Evolutionary conservation across 2,797 vertebrate species (phyloP).

Genomic region (Phalanger gymnotis): DNA sequence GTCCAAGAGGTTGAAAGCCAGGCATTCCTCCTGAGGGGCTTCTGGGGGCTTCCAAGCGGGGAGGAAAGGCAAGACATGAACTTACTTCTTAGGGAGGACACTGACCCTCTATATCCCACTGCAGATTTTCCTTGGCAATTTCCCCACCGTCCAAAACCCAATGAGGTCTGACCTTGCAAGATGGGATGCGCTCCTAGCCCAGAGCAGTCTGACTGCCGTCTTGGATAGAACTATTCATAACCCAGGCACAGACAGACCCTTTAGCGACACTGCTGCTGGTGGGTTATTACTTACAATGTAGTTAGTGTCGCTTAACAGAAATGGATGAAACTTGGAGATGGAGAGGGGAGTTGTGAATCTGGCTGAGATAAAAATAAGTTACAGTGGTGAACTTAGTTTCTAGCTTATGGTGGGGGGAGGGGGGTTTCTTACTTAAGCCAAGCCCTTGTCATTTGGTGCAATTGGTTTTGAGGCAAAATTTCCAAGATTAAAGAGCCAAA

Average conservation of each 20-base stretch:
- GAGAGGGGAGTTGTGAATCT: constrained; percentile 63
- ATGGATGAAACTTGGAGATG: constrained; percentile 54
- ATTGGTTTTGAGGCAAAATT: constrained; percentile 46
- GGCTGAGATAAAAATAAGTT: constrained; percentile 63
- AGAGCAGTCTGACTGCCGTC: constrained; percentile 47
- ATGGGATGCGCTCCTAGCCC: constrained; percentile 71
- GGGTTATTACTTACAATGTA: constrained; percentile 77
- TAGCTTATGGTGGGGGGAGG: not conserved
- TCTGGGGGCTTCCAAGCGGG: not conserved
- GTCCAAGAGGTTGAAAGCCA: constrained; percentile 22
- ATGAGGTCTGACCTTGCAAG: constrained; percentile 72
- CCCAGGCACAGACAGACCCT: constrained; percentile 65
- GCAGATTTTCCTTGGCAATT: constrained; percentile 60
- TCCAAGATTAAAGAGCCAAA: constrained; percentile 57
- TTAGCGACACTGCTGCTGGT: constrained; percentile 69
- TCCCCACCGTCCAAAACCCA: constrained; percentile 56
- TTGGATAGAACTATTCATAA: constrained; percentile 69
- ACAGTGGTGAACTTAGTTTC: not conserved
- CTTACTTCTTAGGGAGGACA: not conserved
- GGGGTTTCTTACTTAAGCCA: not conserved
- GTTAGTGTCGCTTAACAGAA: constrained; percentile 75
- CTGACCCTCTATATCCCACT: not conserved
- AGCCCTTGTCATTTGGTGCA: not conserved
- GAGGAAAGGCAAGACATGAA: not conserved
- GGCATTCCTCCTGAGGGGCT: not conserved